Base-by-base conservation (phyloP, 1,140 invertebrate species). In the Zaprionus inermis region DNA sequence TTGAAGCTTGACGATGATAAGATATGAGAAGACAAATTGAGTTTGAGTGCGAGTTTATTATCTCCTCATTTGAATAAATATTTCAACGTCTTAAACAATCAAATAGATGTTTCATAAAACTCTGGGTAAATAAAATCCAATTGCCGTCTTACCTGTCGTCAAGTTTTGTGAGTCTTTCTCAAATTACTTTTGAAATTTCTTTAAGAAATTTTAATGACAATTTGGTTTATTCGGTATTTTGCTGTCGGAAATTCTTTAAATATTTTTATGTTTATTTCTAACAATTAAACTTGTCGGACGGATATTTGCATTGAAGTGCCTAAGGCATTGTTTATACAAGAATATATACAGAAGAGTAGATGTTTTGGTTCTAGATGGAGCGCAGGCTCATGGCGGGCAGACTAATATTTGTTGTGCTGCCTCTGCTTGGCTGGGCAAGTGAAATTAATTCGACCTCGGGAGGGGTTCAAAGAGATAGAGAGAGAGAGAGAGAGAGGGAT, bases 201-300 rank as follows among this genome's bases (percentile, higher is more conserved):
- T 38, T 5, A 22, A 16, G 3, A 58, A 72, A 61, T 59, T 44
- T 24, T 44, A 46, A 59, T 59, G 20, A 65, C 51, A 64, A 22
- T 55, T 64, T 24, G 9, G n/a, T 16, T 61, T 32, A 44, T 64
- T 18, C n/a, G 22, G 1, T 28, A 28, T 30, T 59, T 32, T 36
- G 22, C 12, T 46, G 57, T n/a, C 57, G 38, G 57, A 28, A 46
- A 38, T 36, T 46, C 6, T 12, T 34, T 9, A 49, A 34, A 30
- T 58, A 66, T 52, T 59, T 30, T 28, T 28, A 0, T 65, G 34
- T 41, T 60, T 57, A 32, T 49, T 41, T 44, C 58, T 70, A 57
- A 63, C 76, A 78, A 78, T 78, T 78, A 77, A 78, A 78, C 76
- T 72, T 78, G 52, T 44, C 49, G 67, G 72, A 55, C 49, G 69